These are phyloP conservation scores for Erannis defoliaria DNA, from an alignment of 2,888 invertebrate species.

Conservation along the genomic window DNA sequence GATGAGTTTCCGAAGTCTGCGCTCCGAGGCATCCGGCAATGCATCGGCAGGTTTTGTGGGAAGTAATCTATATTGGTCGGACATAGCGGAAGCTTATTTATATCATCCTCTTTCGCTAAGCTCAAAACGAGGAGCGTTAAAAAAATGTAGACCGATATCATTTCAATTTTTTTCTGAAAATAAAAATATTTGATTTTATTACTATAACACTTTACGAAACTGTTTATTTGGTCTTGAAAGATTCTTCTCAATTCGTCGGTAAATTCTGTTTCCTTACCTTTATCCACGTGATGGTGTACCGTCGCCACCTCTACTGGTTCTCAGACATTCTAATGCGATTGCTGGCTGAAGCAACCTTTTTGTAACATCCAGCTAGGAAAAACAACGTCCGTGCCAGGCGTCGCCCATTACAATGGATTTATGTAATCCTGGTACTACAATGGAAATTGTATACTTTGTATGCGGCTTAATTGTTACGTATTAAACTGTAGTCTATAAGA, in stretches of 20 bases:
- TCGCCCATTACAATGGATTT: slow-evolving; percentile 49
- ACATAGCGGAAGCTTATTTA: slow-evolving; percentile 67
- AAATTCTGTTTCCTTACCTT: background rate
- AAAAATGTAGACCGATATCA: slow-evolving; percentile 39
- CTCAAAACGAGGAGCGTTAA: slow-evolving; percentile 44
- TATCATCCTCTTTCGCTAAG: slow-evolving; percentile 54
- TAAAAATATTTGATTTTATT: slow-evolving; percentile 20
- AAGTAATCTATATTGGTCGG: slow-evolving; percentile 71
- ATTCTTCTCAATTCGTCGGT: background rate
- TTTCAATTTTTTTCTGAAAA: slow-evolving; percentile 61
- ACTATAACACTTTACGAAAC: background rate
- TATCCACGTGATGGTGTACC: slow-evolving; percentile 15
- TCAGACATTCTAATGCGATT: slow-evolving; percentile 29
- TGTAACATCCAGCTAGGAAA: slow-evolving; percentile 47
- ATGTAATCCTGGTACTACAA: slow-evolving; percentile 34
- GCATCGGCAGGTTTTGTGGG: slow-evolving; percentile 78
- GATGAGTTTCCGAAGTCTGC: slow-evolving; percentile 33
- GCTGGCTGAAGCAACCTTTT: slow-evolving; percentile 46
- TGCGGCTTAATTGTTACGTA: slow-evolving; percentile 10
- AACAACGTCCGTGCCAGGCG: slow-evolving; percentile 40
- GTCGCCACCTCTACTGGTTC: slow-evolving; percentile 6
- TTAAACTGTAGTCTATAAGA: background rate
- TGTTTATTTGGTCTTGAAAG: background rate
- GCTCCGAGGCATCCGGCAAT: slow-evolving; percentile 72
- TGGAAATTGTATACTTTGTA: slow-evolving; percentile 12